Evolutionary conservation across 1,140 invertebrate genomes (phyloP), one percentile per base, ranked within the genome.

Genomic region (Brachystomella parvula): DNA sequence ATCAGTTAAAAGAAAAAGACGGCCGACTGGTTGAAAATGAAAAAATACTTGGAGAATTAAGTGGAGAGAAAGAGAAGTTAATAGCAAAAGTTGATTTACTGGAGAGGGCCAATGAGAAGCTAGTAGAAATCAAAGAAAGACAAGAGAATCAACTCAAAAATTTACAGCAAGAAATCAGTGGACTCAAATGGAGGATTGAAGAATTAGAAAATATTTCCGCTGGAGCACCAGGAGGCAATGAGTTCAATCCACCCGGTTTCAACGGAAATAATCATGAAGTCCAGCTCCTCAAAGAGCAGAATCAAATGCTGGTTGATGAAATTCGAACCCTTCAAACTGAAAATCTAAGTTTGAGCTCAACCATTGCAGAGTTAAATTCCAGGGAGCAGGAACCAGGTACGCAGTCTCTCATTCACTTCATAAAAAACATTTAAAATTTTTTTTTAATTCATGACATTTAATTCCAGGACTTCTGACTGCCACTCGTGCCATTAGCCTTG

Each of bases 51-150:
- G 82, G 82, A 29, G 84, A 83, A 75, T 79, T 84, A 29, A 79
- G 81, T 58, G 68, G 75, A 0, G 88, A 91, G 65, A 88, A 85
- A 73, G 84, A 86, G 60, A 79, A 79, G 68, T 72, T 89, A 2
- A 66, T 80, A 21, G 88, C 89, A 73, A 82, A 84, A 76, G 82
- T 90, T 61, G 89, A 90, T 68, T 82, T 88, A 3, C 76, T 93
- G 12, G 84, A 84, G 2, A 81, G 84, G 24, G 87, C 87, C n/a
- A 90, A 91, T 75, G 87, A 90, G 39, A 82, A 84, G 58, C 82
- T 89, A 70, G 76, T 85, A 2, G 87, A 90, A 74, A 83, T 87
- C 76, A 90, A 90, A 78, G 88, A 91, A 75, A 85, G 85, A 66
- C 84, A 89, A 77, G 88, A 90, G 69, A 81, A 83, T 30, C 83